Evolutionary conservation across 1,140 invertebrate species (phyloP).

Genomic region (Drosophila pseudoananassae): DNA sequence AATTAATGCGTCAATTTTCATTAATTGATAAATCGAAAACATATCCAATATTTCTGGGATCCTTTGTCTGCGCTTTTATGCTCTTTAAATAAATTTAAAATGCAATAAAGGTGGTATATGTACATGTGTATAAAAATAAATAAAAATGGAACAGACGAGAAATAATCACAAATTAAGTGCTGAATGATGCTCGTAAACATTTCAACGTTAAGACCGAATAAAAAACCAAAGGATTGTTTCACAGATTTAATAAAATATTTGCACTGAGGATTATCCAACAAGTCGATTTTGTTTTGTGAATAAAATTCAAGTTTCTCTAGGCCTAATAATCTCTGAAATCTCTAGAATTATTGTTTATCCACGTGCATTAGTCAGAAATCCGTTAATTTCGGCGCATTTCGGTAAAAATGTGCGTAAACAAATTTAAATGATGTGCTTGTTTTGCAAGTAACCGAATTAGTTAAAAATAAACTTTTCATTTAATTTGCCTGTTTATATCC

Average conservation of each 20-base stretch:
- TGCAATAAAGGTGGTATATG: neutral
- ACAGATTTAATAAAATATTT: neutral
- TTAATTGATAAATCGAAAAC: constrained; percentile 19
- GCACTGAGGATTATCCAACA: constrained; percentile 11
- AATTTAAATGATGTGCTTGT: constrained; percentile 43
- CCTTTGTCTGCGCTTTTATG: neutral
- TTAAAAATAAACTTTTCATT: constrained; percentile 65
- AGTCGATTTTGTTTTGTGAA: neutral
- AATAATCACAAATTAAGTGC: neutral
- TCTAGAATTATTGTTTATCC: neutral
- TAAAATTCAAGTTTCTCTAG: neutral
- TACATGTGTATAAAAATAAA: neutral
- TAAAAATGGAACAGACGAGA: neutral
- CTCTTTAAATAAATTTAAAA: constrained; percentile 2
- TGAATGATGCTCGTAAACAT: constrained; percentile 26
- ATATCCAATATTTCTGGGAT: neutral
- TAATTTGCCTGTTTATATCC: constrained; percentile 65
- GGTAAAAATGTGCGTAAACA: constrained; percentile 51
- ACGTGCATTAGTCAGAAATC: neutral
- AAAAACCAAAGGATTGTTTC: constrained; percentile 6
- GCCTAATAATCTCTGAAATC: neutral
- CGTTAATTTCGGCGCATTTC: neutral
- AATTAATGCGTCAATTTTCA: constrained; percentile 8
- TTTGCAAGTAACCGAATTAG: constrained; percentile 39
- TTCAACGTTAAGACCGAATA: constrained; percentile 12